Evolutionary conservation across 2,113 vertebrate genomes (phyloP), one percentile per base, ranked within the genome.

Genomic region (Gopherus evgoodei): DNA sequence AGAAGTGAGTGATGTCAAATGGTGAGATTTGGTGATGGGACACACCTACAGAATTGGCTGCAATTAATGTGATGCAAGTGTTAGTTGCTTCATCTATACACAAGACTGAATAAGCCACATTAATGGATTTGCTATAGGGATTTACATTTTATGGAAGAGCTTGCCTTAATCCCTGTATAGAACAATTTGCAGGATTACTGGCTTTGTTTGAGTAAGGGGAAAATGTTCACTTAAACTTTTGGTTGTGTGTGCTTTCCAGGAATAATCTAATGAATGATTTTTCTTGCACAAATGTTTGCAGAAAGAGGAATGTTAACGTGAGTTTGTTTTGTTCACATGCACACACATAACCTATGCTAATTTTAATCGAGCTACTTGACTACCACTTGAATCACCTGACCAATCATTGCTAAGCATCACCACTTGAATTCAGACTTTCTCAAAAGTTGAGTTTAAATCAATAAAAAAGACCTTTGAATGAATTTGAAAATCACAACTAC

Each of bases 141-240:
- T 97, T 97, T 97, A 87, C 84, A 96, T 84, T 94, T 97, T 95
- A 94, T 0, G 1, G 92, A 96, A 80, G 79, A 91, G 65, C 50
- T 88, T 53, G 53, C 2, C 16, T 95, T 80, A 86, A 90, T 89
- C 89, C 59, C 87, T 90, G 89, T 22, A 88, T 87, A 75, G 86
- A 52, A 86, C 92, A 95, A 95, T 91, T 82, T 96, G 81, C 75
- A 75, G 89, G 84, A 92, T 21, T 57, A 59, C 87, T 87, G 84
- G 93, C 52, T 94, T 72, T 72, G n/a, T 72, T 38, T 72, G 19
- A 72, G 22, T 22, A 38, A 72, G 19, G 65, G 17, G n/a, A 38
- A 72, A 38, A 22, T 38, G 19, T 72, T 22, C 65, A 38, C n/a
- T 38, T 72, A 72, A 72, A 22, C 65, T 22, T 21, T 56, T 95